These are phyloP conservation scores for Chaenodraco wilsoni DNA, from an alignment of 2,797 vertebrate species.

Conservation along the genomic window DNA sequence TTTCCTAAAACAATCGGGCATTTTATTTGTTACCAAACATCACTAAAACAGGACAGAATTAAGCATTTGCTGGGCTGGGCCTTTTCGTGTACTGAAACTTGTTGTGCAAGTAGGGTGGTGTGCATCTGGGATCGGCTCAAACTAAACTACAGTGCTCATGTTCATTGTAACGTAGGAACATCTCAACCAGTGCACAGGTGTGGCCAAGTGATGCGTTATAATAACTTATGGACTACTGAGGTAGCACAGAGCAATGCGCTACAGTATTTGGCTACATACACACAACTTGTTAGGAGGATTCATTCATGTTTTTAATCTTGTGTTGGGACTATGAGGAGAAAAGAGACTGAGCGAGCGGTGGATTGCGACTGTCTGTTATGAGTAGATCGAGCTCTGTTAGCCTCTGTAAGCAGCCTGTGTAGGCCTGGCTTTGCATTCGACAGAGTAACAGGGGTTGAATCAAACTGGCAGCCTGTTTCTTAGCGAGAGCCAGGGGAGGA, in stretches of 20 bases:
- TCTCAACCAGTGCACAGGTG: background rate
- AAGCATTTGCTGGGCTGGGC: background rate
- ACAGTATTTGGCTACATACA: background rate
- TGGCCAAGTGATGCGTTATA: constrained; percentile 2
- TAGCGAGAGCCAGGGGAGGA: constrained; percentile 95
- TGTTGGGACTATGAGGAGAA: constrained; percentile 5
- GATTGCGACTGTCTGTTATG: constrained; percentile 31
- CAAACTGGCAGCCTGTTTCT: constrained; percentile 91
- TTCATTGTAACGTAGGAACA: background rate
- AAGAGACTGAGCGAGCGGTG: background rate
- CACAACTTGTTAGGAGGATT: background rate
- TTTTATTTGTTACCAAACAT: background rate
- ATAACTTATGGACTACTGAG: background rate
- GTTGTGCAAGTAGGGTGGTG: background rate
- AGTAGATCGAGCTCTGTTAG: constrained; percentile 39
- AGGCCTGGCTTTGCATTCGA: constrained; percentile 90
- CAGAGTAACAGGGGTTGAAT: constrained; percentile 86
- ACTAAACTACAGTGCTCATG: constrained; percentile 2
- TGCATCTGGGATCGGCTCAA: background rate
- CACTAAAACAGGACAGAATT: background rate
- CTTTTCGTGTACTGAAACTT: constrained; percentile 8
- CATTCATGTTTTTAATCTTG: background rate
- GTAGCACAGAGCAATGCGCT: background rate
- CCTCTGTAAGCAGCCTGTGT: constrained; percentile 76
- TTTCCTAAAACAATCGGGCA: background rate